Percentiles rank a stretch among this genome's conserved stretches.
phyloP scores from a whole-genome alignment of 1,140 invertebrate species.

The Aphidius ervi region DNA sequence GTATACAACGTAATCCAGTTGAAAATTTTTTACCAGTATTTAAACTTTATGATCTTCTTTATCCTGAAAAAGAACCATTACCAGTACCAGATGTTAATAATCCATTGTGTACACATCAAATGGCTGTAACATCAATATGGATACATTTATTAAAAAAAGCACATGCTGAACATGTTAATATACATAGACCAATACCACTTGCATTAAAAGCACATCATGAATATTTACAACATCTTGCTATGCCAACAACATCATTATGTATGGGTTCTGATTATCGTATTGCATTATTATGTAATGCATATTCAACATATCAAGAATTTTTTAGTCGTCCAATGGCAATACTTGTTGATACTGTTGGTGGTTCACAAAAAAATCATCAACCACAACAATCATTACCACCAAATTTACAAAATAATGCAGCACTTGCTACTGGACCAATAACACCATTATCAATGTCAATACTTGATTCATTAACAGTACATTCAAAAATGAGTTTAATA shows the following conservation, averaged over 20 bases:
- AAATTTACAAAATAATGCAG: conserved; percentile 47
- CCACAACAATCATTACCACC: conserved; percentile 41
- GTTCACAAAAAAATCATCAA: conserved; percentile 63
- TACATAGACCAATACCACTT: conserved; percentile 74
- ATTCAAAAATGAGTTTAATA: conserved; percentile 97
- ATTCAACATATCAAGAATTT: conserved; percentile 83
- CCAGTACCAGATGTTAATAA: conserved; percentile 85
- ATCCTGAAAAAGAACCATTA: conserved; percentile 86
- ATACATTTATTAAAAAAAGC: conserved; percentile 93
- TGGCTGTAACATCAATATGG: conserved; percentile 95
- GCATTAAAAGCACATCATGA: conserved; percentile 82
- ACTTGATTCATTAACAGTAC: conserved; percentile 91
- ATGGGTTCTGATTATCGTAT: conserved; percentile 85
- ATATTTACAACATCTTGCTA: conserved; percentile 78
- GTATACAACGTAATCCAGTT: conserved; percentile 90
- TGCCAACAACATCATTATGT: conserved; percentile 64
- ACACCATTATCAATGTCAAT: conserved; percentile 88
- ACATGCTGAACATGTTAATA: conserved; percentile 73
- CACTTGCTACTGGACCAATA: conserved; percentile 61
- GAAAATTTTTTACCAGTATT: conserved; percentile 88
- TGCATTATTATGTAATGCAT: conserved; percentile 90
- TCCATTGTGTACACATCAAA: conserved; percentile 81
- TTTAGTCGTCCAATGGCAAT: conserved; percentile 82
- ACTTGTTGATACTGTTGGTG: conserved; percentile 83
- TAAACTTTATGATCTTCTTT: conserved; percentile 86